phyloP scores from a whole-genome alignment of 1,140 invertebrate genomes.

The Bathynomus jamesi region DNA sequence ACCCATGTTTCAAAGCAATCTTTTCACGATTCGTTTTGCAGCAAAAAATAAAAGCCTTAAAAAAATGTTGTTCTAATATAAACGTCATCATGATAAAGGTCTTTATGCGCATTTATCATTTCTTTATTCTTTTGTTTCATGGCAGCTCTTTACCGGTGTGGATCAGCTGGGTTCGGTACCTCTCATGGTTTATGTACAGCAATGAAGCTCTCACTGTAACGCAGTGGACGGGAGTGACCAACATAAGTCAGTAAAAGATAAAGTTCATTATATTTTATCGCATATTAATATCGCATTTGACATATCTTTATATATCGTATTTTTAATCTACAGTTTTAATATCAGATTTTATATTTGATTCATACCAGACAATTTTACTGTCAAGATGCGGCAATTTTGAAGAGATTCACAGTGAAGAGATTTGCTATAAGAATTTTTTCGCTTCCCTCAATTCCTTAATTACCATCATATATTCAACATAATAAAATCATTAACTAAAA shows the following conservation, averaged over 20 bases:
- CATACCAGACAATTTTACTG: no score
- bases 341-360: conserved; percentile 25
- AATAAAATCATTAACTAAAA: no score
- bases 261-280: conserved; percentile 14
- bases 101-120: conserved; percentile 9
- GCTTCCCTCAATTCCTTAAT: no score
- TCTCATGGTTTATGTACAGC: conserved; percentile 38
- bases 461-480: no score
- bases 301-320: not conserved
- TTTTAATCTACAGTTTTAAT: conserved; percentile 1
- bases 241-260: conserved; percentile 27
- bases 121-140: conserved; percentile 11
- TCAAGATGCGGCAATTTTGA: no score
- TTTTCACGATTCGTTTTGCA: not conserved
- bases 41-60: conserved; percentile 7
- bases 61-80: conserved; percentile 1
- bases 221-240: conserved; percentile 33
- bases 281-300: not conserved
- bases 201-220: conserved; percentile 36
- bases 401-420: no score
- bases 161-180: conserved; percentile 32
- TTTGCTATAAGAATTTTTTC: no score
- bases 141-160: conserved; percentile 29
- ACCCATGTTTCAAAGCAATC: no score
- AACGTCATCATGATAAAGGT: not conserved